Evolutionary conservation across 92 coral and sea anemone species (phyloP), one percentile per base, ranked within the genome.

Genomic region (Palythoa caribaeorum): DNA sequence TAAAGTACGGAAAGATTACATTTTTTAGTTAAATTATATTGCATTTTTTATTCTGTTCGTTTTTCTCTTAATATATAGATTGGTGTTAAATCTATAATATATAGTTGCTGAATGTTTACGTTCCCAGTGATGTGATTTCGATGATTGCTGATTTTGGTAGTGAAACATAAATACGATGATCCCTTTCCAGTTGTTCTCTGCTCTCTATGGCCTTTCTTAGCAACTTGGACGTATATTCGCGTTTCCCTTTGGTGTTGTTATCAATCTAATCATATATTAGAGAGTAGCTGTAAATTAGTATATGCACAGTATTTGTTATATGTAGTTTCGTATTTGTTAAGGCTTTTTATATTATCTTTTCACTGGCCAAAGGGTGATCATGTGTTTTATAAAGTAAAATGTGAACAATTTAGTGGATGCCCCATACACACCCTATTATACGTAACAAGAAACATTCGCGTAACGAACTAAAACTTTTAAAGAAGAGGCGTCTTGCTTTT

Each of bases 241-340:
- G 66, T 15, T 78, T 78, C 21, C 83, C 83, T 55, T 78, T 78
- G 47, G 83, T 78, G 70, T 78, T 78, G 20, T 78, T 78, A 38
- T 78, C 70, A 38, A 78, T 78, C 83, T 78, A 35, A 47, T 76
- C 62, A 76, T 53, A 73, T 16, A 76, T 14, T 60, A 60, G 68
- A 60, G 19, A 60, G 68, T 60, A 60, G 20, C 68, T 60, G 19
- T 60, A 55, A 71, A 40, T 71, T 71, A 71, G 76, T 71, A 38
- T 36, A 71, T 37, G 17, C 76, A 38, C 76, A 38, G 39, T 37
- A 37, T 35, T 69, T 69, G 47, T 69, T 55, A 55, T 69, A 71
- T 71, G 48, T 71, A 71, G 76, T 71, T 38, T 71, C 6, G 76
- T 71, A 71, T 38, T 37, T 71, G 50, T 36, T 71, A 71, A 71